A percentile compares a stretch with the other conserved stretches of the same genome.
These are phyloP conservation scores for Psettodes erumei DNA, from an alignment of 2,113 vertebrate genomes.

Conservation along the genomic window DNA sequence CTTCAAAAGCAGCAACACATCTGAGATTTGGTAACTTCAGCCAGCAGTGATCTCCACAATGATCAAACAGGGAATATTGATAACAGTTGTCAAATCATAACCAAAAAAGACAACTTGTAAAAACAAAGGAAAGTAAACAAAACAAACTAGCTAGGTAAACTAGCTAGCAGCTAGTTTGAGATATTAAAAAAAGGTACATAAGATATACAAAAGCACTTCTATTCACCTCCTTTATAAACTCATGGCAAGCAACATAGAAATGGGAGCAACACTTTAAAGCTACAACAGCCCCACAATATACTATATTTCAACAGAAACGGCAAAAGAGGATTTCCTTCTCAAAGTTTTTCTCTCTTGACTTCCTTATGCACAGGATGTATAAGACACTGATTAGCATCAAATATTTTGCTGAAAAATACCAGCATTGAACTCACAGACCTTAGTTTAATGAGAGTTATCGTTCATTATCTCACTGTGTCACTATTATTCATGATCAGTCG, in stretches of 20 bases:
- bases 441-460: background rate
- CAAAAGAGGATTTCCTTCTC: constrained; percentile 51
- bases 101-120: background rate
- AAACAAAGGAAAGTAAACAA: background rate
- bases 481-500: background rate
- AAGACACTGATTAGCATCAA: background rate
- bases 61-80: background rate
- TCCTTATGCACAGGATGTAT: constrained; percentile 43
- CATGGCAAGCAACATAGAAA: background rate
- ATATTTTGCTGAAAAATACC: background rate
- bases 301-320: constrained; percentile 19
- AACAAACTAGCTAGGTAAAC: too few species aligned
- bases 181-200: too few species aligned
- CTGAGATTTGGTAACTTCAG: background rate
- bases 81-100: background rate
- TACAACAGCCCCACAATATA: background rate
- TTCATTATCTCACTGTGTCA: too few species aligned
- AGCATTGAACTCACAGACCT: background rate
- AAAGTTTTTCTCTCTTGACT: constrained; percentile 21
- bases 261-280: background rate
- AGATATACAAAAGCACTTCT: too few species aligned
- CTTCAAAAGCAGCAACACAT: background rate
- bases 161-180: too few species aligned
- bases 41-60: background rate
- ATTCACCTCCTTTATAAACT: background rate